A percentile compares a stretch with the other conserved stretches of the same genome.
Conservation (phyloP, 2,113 vertebrate genomes). For the Chaetodon auriga region DNA sequence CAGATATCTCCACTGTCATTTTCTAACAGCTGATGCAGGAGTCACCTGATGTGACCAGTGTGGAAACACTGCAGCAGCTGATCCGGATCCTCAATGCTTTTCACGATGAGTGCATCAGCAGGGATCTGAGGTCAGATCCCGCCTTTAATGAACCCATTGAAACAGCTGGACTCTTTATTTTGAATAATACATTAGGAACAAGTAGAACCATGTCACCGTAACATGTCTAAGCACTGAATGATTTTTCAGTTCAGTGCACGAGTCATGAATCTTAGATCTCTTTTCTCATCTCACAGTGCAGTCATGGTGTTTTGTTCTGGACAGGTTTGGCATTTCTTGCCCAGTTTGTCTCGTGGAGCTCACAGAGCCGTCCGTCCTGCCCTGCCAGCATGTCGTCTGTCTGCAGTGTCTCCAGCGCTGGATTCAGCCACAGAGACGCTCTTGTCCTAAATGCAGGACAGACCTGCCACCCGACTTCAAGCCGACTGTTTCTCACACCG, state of each 20-base stretch:
- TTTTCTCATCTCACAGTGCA: background rate
- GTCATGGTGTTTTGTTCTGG: background rate
- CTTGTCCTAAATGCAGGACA: conserved; percentile 76
- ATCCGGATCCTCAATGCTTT: conserved; percentile 82
- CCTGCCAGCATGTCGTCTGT: conserved; percentile 82
- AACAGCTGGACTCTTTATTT: background rate
- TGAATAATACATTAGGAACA: background rate
- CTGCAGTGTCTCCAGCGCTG: conserved; percentile 68
- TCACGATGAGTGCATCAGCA: conserved; percentile 69
- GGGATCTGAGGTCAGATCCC: conserved; percentile 73
- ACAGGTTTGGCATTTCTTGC: conserved; percentile 79
- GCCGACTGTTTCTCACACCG: conserved; percentile 46
- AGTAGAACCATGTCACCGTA: background rate
- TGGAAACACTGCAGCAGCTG: conserved; percentile 67
- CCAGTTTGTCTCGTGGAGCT: conserved; percentile 76
- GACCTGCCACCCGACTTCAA: conserved; percentile 52
- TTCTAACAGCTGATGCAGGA: conserved; percentile 79
- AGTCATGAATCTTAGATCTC: background rate
- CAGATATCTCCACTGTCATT: background rate
- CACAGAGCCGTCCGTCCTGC: conserved; percentile 74
- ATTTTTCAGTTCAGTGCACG: no score
- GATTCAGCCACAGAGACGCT: background rate
- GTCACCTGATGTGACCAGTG: conserved; percentile 68
- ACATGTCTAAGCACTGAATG: background rate
- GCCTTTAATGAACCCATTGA: background rate